These are phyloP conservation scores for Nothoprocta pentlandii DNA, from an alignment of 2,113 vertebrate genomes.

Conservation along the genomic window DNA sequence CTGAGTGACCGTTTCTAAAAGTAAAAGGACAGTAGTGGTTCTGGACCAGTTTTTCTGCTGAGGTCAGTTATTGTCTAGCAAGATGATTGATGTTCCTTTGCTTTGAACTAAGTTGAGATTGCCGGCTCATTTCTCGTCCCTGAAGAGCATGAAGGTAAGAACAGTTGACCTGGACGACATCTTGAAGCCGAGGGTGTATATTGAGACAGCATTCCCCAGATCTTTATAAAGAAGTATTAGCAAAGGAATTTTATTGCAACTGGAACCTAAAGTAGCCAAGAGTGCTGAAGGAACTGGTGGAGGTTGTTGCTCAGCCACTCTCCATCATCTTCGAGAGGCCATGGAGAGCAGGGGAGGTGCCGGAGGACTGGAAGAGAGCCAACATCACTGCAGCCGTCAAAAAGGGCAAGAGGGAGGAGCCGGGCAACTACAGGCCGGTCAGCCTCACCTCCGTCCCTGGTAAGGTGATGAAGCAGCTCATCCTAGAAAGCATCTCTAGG, in stretches of 20 bases:
- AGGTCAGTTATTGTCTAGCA: neutral
- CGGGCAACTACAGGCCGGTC: no score
- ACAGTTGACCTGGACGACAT: neutral
- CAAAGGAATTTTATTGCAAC: neutral
- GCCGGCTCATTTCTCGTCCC: neutral
- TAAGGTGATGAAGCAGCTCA: no score
- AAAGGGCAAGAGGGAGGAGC: no score
- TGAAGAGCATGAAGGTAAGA: neutral
- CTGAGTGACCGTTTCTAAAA: neutral
- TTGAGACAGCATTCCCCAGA: neutral
- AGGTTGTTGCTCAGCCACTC: no score
- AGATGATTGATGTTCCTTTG: neutral
- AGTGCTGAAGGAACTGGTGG: no score
- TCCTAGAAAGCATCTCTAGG: no score
- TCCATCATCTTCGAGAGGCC: no score
- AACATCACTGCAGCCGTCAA: no score
- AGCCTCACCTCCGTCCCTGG: no score
- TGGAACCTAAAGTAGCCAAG: neutral
- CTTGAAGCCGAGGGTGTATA: neutral
- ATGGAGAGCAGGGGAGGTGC: no score
- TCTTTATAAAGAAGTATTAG: neutral
- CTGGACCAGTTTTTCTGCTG: rapidly evolving
- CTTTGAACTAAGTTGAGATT: neutral
- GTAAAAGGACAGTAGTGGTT: neutral
- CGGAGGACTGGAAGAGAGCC: no score